Conservation (phyloP, 1,140 invertebrate genomes). For the Sitophilus oryzae region DNA sequence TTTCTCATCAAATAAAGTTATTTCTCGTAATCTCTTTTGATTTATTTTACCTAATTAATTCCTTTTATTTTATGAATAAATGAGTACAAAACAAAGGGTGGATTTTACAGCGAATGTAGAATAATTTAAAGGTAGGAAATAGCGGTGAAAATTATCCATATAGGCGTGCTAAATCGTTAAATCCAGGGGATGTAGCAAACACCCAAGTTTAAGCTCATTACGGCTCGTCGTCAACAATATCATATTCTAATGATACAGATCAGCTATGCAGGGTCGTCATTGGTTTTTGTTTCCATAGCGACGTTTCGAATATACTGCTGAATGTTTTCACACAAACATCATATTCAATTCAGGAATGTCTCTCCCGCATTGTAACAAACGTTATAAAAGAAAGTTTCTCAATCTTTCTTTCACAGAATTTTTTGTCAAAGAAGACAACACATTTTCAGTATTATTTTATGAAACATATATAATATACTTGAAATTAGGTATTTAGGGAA, state of each 20-base stretch:
- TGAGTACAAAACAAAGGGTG: neutral
- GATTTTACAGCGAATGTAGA: too few relatives aligned
- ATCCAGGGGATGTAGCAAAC: conserved; percentile 9
- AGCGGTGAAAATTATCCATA: too few relatives aligned
- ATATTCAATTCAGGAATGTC: neutral
- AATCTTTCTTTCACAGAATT: too few relatives aligned
- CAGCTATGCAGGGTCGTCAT: conserved; percentile 4
- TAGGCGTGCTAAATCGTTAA: conserved; percentile 4
- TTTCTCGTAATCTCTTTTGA: conserved; percentile 16
- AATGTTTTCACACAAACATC: neutral
- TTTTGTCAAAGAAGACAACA: too few relatives aligned
- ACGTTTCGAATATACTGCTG: neutral
- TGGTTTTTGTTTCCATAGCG: conserved; percentile 7
- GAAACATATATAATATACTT: conserved; percentile 8
- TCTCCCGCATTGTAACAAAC: neutral
- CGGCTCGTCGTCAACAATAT: conserved; percentile 10
- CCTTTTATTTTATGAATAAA: conserved; percentile 1
- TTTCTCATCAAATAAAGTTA: conserved; percentile 6
- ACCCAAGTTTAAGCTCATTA: conserved; percentile 12
- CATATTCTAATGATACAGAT: conserved; percentile 18
- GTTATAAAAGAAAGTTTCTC: conserved; percentile 3
- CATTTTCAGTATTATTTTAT: too few relatives aligned
- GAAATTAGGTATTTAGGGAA: conserved; percentile 2
- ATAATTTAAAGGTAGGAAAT: too few relatives aligned
- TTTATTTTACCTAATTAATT: neutral